A percentile compares a stretch with the other conserved stretches of the same genome.
Conservation (phyloP, 2,888 invertebrate species). For the Mantis religiosa region DNA sequence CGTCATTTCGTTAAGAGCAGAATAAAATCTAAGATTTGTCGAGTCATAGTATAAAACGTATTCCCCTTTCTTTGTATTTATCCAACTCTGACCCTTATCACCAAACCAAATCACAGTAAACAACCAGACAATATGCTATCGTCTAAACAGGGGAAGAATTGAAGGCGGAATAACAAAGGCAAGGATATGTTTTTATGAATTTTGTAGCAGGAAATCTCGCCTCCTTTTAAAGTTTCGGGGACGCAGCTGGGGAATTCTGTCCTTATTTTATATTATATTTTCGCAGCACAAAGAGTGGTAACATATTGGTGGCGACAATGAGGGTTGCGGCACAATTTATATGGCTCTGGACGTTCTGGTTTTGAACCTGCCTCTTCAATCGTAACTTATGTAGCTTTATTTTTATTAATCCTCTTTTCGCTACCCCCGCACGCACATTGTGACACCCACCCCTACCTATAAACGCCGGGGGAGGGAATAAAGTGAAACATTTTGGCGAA, state of each 20-base stretch:
- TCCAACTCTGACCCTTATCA: background rate
- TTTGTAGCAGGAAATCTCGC: background rate
- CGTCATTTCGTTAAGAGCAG: too few relatives aligned
- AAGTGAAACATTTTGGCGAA: conserved; percentile 8
- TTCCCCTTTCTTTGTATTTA: background rate
- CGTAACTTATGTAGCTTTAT: conserved; percentile 26
- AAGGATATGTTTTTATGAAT: conserved; percentile 9
- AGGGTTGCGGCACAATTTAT: background rate
- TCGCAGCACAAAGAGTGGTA: background rate
- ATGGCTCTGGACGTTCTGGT: background rate
- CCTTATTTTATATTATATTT: background rate
- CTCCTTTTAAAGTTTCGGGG: background rate
- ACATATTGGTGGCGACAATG: background rate
- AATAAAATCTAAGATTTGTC: background rate
- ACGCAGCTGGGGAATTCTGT: background rate
- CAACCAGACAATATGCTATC: background rate
- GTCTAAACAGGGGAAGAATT: background rate
- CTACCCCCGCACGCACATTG: background rate
- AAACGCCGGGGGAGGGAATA: background rate
- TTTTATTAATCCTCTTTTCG: conserved; percentile 24
- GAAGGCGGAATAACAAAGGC: background rate
- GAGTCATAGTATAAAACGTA: background rate
- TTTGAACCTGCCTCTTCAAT: conserved; percentile 1
- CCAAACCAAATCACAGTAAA: background rate
- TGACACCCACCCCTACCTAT: background rate